Evolutionary conservation across 2,113 vertebrate genomes (phyloP).

Genomic region (Prunella fulvescens): DNA sequence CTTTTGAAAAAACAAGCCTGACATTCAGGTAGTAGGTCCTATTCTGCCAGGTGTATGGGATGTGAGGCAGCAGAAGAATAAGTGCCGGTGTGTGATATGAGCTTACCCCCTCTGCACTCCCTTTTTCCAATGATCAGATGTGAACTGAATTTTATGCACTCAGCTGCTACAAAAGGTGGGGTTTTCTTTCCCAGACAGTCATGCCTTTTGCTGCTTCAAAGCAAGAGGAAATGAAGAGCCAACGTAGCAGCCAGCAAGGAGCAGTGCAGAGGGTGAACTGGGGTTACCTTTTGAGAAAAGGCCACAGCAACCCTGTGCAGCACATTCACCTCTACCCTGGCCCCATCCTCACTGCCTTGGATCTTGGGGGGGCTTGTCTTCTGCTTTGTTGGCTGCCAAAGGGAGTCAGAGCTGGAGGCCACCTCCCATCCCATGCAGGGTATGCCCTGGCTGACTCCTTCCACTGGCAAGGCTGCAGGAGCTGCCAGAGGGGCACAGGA

Average conservation of each 20-base stretch:
- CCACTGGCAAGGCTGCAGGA: neutral
- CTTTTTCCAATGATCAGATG: neutral
- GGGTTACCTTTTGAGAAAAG: neutral
- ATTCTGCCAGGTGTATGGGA: neutral
- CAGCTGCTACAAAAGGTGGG: neutral
- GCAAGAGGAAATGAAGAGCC: neutral
- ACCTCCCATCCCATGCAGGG: rapidly evolving
- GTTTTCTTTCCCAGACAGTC: neutral
- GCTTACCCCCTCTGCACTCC: neutral
- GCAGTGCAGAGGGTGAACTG: neutral
- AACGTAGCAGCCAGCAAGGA: rapidly evolving
- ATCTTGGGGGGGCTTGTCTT: neutral
- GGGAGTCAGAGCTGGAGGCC: neutral
- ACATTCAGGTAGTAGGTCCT: neutral
- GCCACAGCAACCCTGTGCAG: rapidly evolving
- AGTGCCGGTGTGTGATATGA: neutral
- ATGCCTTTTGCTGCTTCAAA: neutral
- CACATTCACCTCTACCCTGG: neutral
- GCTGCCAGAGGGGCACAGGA: neutral
- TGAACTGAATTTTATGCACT: neutral
- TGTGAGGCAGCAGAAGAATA: neutral
- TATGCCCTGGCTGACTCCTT: neutral
- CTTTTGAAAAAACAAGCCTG: neutral
- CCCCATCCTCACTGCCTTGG: neutral
- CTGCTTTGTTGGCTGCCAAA: neutral